Base-by-base conservation (phyloP, 1,140 invertebrate species). In the Cyrtorhinus lividipennis region DNA sequence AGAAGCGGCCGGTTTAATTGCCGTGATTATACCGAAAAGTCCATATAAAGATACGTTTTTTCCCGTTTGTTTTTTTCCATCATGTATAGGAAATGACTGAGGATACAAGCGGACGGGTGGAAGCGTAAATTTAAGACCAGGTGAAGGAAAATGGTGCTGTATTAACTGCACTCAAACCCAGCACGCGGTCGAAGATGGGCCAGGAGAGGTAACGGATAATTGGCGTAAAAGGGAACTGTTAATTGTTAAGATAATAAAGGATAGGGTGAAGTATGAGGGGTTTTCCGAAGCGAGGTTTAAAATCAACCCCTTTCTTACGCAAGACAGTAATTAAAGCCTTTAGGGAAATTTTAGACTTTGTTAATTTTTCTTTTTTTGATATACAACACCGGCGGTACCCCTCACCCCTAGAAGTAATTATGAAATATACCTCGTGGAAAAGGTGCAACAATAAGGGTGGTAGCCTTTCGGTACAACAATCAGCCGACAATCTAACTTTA, bases 291-390 rank as follows among this genome's bases (percentile, higher is more conserved):
- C 10, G 8, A 12, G 58, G 58, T 26, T 59, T 59, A 30, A 59
- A 59, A 59, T 59, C 58, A 30, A 59, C 58, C 26, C 26, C 58
- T 24, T 27, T 30, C 27, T 57, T 18, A 18, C n/a, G n/a, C 58
- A 59, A 59, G 58, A 59, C 58, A 59, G 58, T 59, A 59, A 59
- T 59, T 59, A 59, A 59, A 59, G 58, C 58, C 58, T 59, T 59
- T 59, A 59, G 58, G 58, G 58, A 59, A 59, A 59, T 59, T 59
- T 59, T 59, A 59, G 58, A 59, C 58, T 59, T 59, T 59, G 58
- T 59, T 59, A 59, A 59, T 59, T 59, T 59, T 59, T 59, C 58
- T 26, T 59, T 59, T 59, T 59, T 59, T 59, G 58, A 59, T 59
- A 59, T 59, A 59, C 58, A 59, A 59, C 58, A 59, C 58, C 58